A percentile compares a stretch with the other conserved stretches of the same genome.
Evolutionary conservation across 1,140 invertebrate genomes (phyloP).

Genomic region (Caligus rogercresseyi): DNA sequence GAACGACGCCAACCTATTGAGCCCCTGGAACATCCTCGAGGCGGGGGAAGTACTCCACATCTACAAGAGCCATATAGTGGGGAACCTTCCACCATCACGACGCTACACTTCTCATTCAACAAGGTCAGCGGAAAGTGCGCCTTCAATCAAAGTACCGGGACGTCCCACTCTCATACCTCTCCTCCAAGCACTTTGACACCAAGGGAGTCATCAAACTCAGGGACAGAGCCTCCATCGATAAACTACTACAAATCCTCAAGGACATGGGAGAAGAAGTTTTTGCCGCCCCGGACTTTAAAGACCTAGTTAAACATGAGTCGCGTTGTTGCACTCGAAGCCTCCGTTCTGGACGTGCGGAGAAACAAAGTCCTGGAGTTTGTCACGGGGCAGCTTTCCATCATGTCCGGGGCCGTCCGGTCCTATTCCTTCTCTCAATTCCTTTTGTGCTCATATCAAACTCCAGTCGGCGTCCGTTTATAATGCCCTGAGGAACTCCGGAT

Average conservation of each 20-base stretch:
- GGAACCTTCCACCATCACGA: neutral
- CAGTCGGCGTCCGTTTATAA: neutral
- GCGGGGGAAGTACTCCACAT: neutral
- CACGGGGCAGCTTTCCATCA: neutral
- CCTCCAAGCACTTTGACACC: neutral
- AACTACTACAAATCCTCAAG: neutral
- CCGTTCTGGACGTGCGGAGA: neutral
- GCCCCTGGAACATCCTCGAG: neutral
- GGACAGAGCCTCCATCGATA: neutral
- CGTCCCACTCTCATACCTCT: neutral
- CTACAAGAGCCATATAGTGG: neutral
- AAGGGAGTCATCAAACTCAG: neutral
- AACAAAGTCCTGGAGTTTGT: neutral
- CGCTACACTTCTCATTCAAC: neutral
- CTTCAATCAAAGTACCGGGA: neutral
- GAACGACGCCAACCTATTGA: neutral
- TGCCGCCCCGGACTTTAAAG: neutral
- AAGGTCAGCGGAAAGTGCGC: neutral
- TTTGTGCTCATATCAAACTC: neutral
- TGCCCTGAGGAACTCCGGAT: neutral
- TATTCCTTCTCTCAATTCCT: neutral
- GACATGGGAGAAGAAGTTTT: neutral
- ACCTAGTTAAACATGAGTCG: neutral
- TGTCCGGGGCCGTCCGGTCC: neutral
- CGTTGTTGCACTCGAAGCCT: neutral